phyloP scores from a whole-genome alignment of 2,113 vertebrate genomes.

The Solenodon paradoxus region DNA sequence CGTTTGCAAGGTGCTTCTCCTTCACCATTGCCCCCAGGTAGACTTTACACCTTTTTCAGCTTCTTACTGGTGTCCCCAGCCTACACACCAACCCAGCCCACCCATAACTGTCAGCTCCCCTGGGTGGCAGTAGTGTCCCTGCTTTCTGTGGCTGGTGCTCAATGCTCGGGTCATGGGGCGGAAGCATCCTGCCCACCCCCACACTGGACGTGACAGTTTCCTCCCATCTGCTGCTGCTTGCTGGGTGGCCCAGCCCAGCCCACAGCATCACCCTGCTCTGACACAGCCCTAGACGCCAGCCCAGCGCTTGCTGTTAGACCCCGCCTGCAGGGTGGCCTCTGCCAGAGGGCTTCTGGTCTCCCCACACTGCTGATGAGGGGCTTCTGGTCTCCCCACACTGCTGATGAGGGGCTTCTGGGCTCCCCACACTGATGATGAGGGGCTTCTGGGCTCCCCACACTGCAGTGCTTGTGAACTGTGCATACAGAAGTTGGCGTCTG shows the following conservation, averaged over 20 bases:
- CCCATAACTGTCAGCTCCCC: neutral
- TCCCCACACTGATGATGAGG: slow-evolving; percentile 73
- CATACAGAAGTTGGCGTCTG: slow-evolving; percentile 77
- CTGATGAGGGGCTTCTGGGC: slow-evolving; percentile 71
- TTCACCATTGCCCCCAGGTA: neutral
- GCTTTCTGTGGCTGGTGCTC: neutral
- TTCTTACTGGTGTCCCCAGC: neutral
- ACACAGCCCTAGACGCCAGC: slow-evolving; percentile 68
- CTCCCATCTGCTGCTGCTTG: slow-evolving; percentile 6
- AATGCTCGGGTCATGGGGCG: neutral
- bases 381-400: slow-evolving; percentile 76
- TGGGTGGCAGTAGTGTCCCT: neutral
- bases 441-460: slow-evolving; percentile 19
- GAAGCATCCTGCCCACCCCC: neutral
- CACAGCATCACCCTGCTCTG: slow-evolving; percentile 33
- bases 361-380: slow-evolving; percentile 69
- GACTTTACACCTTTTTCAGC: too few relatives aligned
- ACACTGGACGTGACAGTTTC: slow-evolving; percentile 31
- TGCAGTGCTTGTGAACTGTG: slow-evolving; percentile 14
- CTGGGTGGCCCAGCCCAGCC: slow-evolving; percentile 41
- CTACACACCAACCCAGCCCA: accelerated
- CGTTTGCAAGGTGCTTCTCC: neutral
- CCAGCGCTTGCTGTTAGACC: slow-evolving; percentile 63
- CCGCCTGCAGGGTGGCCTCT: slow-evolving; percentile 55
- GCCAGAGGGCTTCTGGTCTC: slow-evolving; percentile 73